Conservation (phyloP, 1,140 invertebrate genomes). For the Drosophila sp. region DNA sequence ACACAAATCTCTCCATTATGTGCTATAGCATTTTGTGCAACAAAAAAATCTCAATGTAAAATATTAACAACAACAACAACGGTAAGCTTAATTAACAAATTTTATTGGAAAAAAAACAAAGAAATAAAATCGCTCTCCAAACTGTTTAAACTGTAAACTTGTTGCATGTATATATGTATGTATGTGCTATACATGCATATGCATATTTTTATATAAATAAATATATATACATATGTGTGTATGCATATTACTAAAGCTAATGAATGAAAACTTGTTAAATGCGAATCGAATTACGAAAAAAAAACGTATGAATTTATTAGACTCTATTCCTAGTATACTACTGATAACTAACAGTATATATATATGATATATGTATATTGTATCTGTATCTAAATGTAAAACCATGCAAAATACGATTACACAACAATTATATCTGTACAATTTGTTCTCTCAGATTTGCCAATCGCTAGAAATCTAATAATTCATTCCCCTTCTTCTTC, state of each 20-base stretch:
- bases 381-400: conserved; percentile 9
- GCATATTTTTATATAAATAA: conserved; percentile 22
- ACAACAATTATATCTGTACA: conserved; percentile 42
- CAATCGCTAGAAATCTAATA: conserved; percentile 33
- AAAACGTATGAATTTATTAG: conserved; percentile 77
- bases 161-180: conserved; percentile 42
- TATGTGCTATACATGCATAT: conserved; percentile 4
- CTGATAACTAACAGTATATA: not conserved
- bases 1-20: conserved; percentile 67
- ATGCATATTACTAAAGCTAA: conserved; percentile 20
- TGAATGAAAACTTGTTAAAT: conserved; percentile 31
- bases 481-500: conserved; percentile 6
- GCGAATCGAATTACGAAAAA: conserved; percentile 71
- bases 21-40: conserved; percentile 62
- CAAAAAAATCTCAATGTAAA: conserved; percentile 36
- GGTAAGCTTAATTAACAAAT: conserved; percentile 47
- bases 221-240: conserved; percentile 34
- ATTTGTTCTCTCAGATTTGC: conserved; percentile 54
- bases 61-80: conserved; percentile 15
- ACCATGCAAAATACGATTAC: conserved; percentile 3
- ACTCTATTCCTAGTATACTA: conserved; percentile 47
- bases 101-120: too few relatives aligned
- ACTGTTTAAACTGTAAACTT: conserved; percentile 52
- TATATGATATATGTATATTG: conserved; percentile 4
- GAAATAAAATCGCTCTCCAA: conserved; percentile 58